Evolutionary conservation across 2,113 vertebrate genomes (phyloP).

Genomic region (Cochlearius cochlearius): DNA sequence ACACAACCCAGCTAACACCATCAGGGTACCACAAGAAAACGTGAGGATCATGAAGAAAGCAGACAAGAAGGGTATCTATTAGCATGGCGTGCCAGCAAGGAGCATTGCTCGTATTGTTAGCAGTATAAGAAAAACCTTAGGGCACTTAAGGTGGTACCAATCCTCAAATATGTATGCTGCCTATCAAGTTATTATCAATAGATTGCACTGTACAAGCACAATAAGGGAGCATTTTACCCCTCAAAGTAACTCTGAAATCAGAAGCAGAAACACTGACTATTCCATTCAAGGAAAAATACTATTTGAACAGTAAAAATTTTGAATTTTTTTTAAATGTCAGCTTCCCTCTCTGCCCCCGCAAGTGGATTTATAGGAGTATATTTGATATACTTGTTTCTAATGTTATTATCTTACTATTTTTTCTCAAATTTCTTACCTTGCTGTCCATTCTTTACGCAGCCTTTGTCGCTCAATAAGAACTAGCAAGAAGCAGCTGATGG

Average conservation of each 20-base stretch:
- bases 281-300: neutral
- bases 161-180: neutral
- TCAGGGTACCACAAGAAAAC: rapidly evolving
- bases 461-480: slow-evolving; percentile 85
- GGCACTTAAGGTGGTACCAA: neutral
- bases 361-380: neutral
- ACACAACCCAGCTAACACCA: neutral
- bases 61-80: neutral
- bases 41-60: neutral
- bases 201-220: neutral
- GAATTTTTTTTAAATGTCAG: neutral
- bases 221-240: neutral
- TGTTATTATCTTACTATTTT: neutral
- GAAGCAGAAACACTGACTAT: neutral
- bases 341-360: neutral
- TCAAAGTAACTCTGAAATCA: neutral
- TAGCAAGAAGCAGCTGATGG: slow-evolving; percentile 79
- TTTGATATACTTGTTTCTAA: neutral
- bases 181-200: neutral
- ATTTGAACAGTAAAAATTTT: neutral
- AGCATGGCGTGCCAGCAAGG: neutral
- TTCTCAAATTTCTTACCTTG: slow-evolving; percentile 79
- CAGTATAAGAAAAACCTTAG: neutral
- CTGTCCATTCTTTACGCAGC: slow-evolving; percentile 88
- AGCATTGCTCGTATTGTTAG: neutral